phyloP scores from a whole-genome alignment of 2,797 vertebrate genomes.

The Poecile montanus region DNA sequence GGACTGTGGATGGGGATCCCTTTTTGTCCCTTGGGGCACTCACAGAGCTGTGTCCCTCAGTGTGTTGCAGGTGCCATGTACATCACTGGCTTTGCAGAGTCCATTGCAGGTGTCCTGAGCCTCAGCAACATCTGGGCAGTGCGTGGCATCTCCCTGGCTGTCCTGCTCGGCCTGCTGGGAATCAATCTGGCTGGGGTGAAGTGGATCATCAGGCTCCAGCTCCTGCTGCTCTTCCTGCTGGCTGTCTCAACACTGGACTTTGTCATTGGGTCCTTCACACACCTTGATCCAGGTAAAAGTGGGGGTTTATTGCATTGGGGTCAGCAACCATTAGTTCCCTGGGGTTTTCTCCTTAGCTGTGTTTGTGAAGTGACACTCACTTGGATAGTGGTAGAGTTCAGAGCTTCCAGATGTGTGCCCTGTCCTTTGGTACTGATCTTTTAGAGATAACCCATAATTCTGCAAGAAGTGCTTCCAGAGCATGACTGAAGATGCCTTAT shows the following conservation, averaged over 20 bases:
- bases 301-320: neutral
- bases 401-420: neutral
- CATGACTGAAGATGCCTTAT: neutral
- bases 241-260: constrained; percentile 94
- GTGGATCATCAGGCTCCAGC: constrained; percentile 95
- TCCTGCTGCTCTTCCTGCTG: constrained; percentile 90
- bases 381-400: neutral
- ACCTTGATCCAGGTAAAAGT: constrained; percentile 90
- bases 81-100: constrained; percentile 95
- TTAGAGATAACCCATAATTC: neutral
- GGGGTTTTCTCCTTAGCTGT: neutral
- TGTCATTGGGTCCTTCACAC: constrained; percentile 92
- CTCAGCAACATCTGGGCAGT: constrained; percentile 89
- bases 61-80: constrained; percentile 98
- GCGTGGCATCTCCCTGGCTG: constrained; percentile 84
- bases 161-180: constrained; percentile 89
- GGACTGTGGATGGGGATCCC: neutral
- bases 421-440: neutral
- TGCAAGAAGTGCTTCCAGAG: neutral
- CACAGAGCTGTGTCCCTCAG: constrained; percentile 67
- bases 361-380: neutral
- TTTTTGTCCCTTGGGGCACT: rapidly evolving
- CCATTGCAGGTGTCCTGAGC: constrained; percentile 86
- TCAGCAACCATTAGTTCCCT: neutral
- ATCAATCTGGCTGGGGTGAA: constrained; percentile 97